A percentile compares a stretch with the other conserved stretches of the same genome.
Conservation (phyloP, 35 echinoderm and acorn worm species). For the Holothuria glaberrima region DNA sequence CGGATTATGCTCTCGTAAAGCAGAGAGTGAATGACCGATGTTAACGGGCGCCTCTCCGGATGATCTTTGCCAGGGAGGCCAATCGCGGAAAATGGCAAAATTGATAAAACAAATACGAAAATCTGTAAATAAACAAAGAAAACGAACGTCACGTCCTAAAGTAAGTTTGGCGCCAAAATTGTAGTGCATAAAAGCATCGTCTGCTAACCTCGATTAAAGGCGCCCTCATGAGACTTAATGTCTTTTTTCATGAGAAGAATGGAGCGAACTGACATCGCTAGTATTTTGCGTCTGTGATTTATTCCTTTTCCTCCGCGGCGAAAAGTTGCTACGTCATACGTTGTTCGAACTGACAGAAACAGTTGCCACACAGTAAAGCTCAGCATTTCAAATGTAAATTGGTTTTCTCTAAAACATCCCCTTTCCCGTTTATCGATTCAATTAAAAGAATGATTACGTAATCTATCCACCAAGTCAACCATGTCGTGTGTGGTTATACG, state of each 20-base stretch:
- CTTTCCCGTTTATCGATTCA: too few relatives aligned
- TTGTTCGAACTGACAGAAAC: too few relatives aligned
- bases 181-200: constrained; percentile 46
- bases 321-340: too few relatives aligned
- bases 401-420: too few relatives aligned
- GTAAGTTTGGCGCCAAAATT: constrained; percentile 46
- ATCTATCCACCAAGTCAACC: too few relatives aligned
- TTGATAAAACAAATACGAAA: constrained; percentile 51
- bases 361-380: too few relatives aligned
- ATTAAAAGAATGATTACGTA: too few relatives aligned
- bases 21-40: constrained; percentile 28
- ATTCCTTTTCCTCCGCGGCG: too few relatives aligned
- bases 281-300: too few relatives aligned
- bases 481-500: too few relatives aligned
- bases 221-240: constrained; percentile 35
- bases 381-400: too few relatives aligned
- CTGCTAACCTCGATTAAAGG: constrained; percentile 54
- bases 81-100: constrained; percentile 45
- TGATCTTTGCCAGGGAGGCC: constrained; percentile 20
- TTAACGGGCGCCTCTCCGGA: constrained; percentile 17
- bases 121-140: constrained; percentile 50
- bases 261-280: too few relatives aligned
- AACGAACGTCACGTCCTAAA: constrained; percentile 42
- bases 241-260: constrained; percentile 15
- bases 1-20: neutral